Evolutionary conservation across 2,113 vertebrate species (phyloP), one percentile per base, ranked within the genome.

Genomic region (Budorcas taxicolor): DNA sequence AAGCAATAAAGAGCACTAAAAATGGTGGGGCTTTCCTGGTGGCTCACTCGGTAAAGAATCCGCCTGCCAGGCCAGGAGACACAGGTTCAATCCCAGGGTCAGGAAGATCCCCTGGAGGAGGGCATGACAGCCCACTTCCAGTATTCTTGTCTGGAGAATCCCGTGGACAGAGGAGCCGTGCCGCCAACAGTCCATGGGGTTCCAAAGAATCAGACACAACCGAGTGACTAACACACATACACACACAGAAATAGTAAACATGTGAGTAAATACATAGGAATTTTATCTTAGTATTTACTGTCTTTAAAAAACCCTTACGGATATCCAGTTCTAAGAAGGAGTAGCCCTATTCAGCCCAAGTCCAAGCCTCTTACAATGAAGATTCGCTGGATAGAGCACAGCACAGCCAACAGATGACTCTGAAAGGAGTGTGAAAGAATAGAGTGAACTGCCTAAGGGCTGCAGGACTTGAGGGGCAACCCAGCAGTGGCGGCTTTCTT

Each of bases 101-200:
- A 6, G 21, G 67, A 74, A 25, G 67, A 40, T 6, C 19, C n/a
- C 19, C 36, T 23, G 67, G 2, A 25, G 67, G n/a, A 74, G 67
- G 67, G n/a, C n/a, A 74, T 11, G 67, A 21, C n/a, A 40, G 36
- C 67, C 67, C n/a, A 12, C 67, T 40, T 71, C 67, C 19, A 40
- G 19, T 40, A 6, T 74, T 74, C 67, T 74, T 40, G 67, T 3
- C 67, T 74, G 36, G 67, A 74, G 67, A 40, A 12, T 40, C n/a
- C 67, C 0, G 0, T 23, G n/a, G 67, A 71, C 67, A 23, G n/a
- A 40, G 67, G 1, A 12, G 5, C 10, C n/a, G 23, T 19, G n/a
- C 3, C 0, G 10, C 4, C n/a, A 1, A 23, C 10, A 40, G 5
- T 71, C n/a, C 67, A 23, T 5, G 67, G 67, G n/a, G n/a, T 23